These are phyloP conservation scores for Littorina saxatilis DNA, from an alignment of 1,140 invertebrate species.

Conservation along the genomic window DNA sequence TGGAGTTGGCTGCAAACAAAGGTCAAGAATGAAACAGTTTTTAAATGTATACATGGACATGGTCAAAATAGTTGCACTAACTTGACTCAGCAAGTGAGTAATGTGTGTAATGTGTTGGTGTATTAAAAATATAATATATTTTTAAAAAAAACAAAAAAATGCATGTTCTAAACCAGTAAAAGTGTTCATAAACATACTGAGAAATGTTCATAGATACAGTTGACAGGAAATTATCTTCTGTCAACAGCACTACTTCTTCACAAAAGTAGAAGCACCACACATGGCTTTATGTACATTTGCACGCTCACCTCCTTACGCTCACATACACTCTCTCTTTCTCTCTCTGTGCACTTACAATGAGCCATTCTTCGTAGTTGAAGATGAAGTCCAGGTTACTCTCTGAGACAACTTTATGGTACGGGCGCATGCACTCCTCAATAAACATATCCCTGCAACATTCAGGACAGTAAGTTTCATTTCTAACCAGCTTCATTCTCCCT, in stretches of 20 bases:
- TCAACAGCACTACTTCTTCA: too few species aligned
- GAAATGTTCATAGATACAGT: background rate
- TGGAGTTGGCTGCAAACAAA: slow-evolving; percentile 63
- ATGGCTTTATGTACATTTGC: too few species aligned
- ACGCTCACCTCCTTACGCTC: background rate
- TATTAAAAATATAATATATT: too few species aligned
- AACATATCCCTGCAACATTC: slow-evolving; percentile 71
- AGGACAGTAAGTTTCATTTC: slow-evolving; percentile 38
- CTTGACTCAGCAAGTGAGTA: too few species aligned
- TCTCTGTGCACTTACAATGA: slow-evolving; percentile 40
- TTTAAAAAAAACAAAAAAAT: background rate
- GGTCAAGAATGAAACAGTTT: slow-evolving; percentile 19
- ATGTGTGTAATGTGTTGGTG: too few species aligned
- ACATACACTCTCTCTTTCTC: slow-evolving; percentile 7
- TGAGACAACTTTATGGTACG: slow-evolving; percentile 59
- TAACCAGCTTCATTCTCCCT: slow-evolving; percentile 42
- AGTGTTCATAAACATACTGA: background rate
- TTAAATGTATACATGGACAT: too few species aligned
- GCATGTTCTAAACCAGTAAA: background rate
- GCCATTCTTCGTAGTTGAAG: slow-evolving; percentile 72
- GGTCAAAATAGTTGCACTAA: too few species aligned
- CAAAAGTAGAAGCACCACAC: background rate
- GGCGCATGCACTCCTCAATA: slow-evolving; percentile 70
- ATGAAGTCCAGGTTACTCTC: slow-evolving; percentile 72
- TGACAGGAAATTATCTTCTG: too few species aligned